A percentile compares a stretch with the other conserved stretches of the same genome.
Evolutionary conservation across 2,888 invertebrate species (phyloP).

Genomic region (Erebia palarica): DNA sequence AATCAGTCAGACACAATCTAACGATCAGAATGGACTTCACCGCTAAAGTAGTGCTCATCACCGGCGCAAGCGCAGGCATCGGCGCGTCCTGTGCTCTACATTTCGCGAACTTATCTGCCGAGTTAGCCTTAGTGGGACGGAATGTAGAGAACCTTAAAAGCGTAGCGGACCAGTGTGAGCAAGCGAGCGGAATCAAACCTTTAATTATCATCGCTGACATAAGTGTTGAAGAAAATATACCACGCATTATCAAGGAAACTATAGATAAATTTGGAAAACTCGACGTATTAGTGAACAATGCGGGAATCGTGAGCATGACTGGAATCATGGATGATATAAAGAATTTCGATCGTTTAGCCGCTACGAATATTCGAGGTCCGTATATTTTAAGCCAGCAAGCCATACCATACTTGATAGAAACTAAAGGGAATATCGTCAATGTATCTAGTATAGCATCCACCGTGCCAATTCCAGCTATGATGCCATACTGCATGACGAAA

Average conservation of each 20-base stretch:
- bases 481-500: conserved; percentile 68
- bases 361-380: conserved; percentile 63
- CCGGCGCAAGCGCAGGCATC: conserved; percentile 71
- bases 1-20: conserved; percentile 41
- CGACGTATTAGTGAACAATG: conserved; percentile 66
- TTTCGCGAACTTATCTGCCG: conserved; percentile 61
- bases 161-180: conserved; percentile 56
- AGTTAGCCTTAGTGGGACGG: conserved; percentile 59
- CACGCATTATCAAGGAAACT: conserved; percentile 57
- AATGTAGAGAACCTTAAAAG: conserved; percentile 59
- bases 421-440: conserved; percentile 65
- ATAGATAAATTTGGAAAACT: conserved; percentile 55
- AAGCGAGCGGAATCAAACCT: conserved; percentile 53
- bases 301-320: conserved; percentile 55
- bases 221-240: conserved; percentile 54
- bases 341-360: conserved; percentile 58
- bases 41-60: conserved; percentile 66
- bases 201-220: conserved; percentile 61
- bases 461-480: conserved; percentile 54
- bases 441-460: conserved; percentile 62
- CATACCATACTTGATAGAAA: conserved; percentile 55
- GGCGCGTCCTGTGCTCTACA: conserved; percentile 62
- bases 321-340: conserved; percentile 50
- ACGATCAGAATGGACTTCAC: conserved; percentile 63
- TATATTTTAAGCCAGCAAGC: conserved; percentile 58